Evolutionary conservation across 2,113 vertebrate species (phyloP).

Genomic region (Takifugu flavidus): DNA sequence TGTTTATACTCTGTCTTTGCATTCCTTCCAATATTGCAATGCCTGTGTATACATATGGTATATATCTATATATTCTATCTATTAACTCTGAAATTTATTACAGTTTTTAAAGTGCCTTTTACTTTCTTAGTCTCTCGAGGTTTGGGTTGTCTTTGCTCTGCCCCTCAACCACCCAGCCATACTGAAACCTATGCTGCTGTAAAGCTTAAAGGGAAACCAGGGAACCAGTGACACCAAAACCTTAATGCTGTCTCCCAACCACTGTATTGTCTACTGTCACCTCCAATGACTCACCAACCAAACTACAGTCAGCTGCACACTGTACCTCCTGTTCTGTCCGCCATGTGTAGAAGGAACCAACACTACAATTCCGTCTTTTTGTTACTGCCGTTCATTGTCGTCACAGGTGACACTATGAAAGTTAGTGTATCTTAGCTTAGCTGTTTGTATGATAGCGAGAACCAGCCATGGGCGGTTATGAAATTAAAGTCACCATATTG

Average conservation of each 20-base stretch:
- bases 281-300: not conserved
- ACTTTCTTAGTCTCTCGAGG: conserved; percentile 61
- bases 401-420: too few species aligned
- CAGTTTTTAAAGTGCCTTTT: conserved; percentile 76
- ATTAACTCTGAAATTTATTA: conserved; percentile 67
- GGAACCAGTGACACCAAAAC: conserved; percentile 53
- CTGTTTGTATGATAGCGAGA: too few species aligned
- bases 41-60: conserved; percentile 38
- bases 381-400: too few species aligned
- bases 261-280: conserved; percentile 13
- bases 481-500: too few species aligned
- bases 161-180: conserved; percentile 28
- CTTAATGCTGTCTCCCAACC: conserved; percentile 37
- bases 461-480: too few species aligned
- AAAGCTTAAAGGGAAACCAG: conserved; percentile 48
- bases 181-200: conserved; percentile 45
- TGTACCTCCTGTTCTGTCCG: not conserved
- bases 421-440: too few species aligned
- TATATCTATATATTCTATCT: conserved; percentile 35
- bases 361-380: not conserved
- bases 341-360: conserved; percentile 8
- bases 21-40: conserved; percentile 62
- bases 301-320: not conserved
- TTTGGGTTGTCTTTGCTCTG: conserved; percentile 42
- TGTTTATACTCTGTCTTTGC: conserved; percentile 54